Evolutionary conservation across 2,888 invertebrate species (phyloP).

Genomic region (Cephus rjabovi): DNA sequence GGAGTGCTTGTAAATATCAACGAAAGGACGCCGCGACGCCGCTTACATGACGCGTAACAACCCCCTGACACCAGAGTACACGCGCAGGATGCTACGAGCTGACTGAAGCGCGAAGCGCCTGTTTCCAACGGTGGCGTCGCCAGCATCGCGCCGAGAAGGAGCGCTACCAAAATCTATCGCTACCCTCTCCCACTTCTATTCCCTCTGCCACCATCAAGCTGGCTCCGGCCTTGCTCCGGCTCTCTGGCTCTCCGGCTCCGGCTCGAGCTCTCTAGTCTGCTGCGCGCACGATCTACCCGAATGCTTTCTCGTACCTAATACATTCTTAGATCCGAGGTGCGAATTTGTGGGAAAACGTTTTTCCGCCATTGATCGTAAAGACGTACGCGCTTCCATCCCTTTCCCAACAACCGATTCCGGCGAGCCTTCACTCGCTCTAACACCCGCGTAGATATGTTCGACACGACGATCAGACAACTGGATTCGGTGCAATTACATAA

Average conservation of each 20-base stretch:
- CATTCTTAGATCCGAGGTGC: constrained; percentile 36
- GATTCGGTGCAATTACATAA: no score
- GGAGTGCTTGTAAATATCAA: no score
- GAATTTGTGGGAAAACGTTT: constrained; percentile 26
- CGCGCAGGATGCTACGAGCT: constrained; percentile 60
- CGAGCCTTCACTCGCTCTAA: no score
- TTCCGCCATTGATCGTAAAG: neutral
- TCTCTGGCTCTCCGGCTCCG: neutral
- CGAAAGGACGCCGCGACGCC: no score
- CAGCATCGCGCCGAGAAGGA: constrained; percentile 54
- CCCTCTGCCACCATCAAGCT: neutral
- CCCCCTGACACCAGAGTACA: neutral
- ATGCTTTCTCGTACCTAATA: constrained; percentile 20
- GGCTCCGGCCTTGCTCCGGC: no score
- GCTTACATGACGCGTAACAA: no score
- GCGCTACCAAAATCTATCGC: constrained; percentile 41
- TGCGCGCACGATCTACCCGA: neutral
- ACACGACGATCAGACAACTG: no score
- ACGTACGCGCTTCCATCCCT: no score
- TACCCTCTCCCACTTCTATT: constrained; percentile 15
- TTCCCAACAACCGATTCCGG: no score
- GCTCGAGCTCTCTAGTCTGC: neutral
- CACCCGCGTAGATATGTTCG: no score
- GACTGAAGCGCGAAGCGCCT: constrained; percentile 55
- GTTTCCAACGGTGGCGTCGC: constrained; percentile 42